Conservation (phyloP, 1,140 invertebrate genomes). For the Asobara japonica region DNA sequence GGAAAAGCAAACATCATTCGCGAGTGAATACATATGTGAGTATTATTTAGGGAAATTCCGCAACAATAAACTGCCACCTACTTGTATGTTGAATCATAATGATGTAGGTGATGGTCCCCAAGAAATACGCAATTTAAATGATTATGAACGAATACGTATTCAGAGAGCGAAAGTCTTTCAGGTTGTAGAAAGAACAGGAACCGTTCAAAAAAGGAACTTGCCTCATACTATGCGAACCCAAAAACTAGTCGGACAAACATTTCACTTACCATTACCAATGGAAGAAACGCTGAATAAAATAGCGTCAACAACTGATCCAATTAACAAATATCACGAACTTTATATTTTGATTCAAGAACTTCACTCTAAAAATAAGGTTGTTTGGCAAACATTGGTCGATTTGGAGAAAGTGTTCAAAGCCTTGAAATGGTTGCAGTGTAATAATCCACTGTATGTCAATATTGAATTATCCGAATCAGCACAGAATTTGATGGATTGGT, state of each 20-base stretch:
- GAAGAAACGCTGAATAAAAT: too few relatives aligned
- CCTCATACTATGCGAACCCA: too few relatives aligned
- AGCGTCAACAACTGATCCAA: neutral
- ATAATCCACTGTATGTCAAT: neutral
- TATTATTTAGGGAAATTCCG: neutral
- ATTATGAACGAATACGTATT: too few relatives aligned
- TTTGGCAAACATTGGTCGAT: neutral
- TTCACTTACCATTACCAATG: too few relatives aligned
- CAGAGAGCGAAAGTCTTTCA: too few relatives aligned
- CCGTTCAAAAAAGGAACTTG: too few relatives aligned
- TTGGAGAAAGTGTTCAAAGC: neutral
- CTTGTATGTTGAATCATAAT: too few relatives aligned
- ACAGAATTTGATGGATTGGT: too few relatives aligned
- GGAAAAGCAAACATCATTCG: too few relatives aligned
- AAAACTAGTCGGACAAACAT: too few relatives aligned
- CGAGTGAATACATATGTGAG: neutral
- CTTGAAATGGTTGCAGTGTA: neutral
- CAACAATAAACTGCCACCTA: neutral
- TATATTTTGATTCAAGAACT: neutral
- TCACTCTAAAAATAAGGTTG: neutral
- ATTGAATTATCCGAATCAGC: neutral
- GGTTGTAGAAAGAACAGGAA: too few relatives aligned
- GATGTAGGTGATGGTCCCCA: neutral
- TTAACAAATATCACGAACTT: neutral
- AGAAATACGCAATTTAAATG: neutral